Evolutionary conservation across 1,140 invertebrate genomes (phyloP).

Genomic region (Diachasma alloeum): DNA sequence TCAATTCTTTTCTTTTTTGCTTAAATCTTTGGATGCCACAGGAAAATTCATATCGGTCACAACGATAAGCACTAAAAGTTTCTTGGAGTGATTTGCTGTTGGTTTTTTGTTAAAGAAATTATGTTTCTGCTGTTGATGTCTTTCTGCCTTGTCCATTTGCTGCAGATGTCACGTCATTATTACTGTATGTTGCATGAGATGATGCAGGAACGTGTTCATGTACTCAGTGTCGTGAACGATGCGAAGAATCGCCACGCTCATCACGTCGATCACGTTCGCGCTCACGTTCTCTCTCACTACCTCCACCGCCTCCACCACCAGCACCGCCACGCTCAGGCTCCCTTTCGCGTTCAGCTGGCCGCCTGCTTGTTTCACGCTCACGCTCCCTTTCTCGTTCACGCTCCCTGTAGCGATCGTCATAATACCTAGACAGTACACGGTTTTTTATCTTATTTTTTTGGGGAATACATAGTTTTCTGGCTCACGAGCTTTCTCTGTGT

Average conservation of each 20-base stretch:
- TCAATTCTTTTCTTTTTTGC: conserved; percentile 1
- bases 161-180: background rate
- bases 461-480: background rate
- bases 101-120: background rate
- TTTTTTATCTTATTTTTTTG: conserved; percentile 50
- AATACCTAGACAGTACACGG: conserved; percentile 71
- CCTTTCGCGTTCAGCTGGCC: conserved; percentile 48
- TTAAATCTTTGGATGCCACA: conserved; percentile 30
- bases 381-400: conserved; percentile 66
- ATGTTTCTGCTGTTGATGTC: conserved; percentile 15
- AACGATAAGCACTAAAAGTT: conserved; percentile 14
- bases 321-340: conserved; percentile 64
- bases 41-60: conserved; percentile 20
- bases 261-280: conserved; percentile 73
- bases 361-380: conserved; percentile 46
- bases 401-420: conserved; percentile 83
- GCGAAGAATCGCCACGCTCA: conserved; percentile 70
- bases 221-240: conserved; percentile 76
- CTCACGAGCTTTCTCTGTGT: background rate
- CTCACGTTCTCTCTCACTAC: conserved; percentile 70
- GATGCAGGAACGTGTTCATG: background rate
- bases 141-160: conserved; percentile 9
- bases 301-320: conserved; percentile 68
- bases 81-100: background rate
- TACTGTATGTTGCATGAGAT: background rate